Percentiles rank a stretch among this genome's conserved stretches.
Evolutionary conservation across 2,888 invertebrate genomes (phyloP).

Genomic region (Zaprionus obscuricornis): DNA sequence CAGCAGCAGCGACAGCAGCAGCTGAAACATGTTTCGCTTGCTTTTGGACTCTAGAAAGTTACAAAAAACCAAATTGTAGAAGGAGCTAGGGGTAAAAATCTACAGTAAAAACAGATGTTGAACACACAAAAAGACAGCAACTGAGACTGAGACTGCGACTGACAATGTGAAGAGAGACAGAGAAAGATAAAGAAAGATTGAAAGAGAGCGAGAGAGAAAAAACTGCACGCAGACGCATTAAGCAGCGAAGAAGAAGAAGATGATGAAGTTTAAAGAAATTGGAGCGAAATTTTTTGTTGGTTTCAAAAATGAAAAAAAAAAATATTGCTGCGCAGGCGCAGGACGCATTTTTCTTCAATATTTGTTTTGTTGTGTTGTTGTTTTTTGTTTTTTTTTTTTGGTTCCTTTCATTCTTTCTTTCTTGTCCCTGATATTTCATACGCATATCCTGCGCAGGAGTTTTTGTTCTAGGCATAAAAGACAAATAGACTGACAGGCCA

Average conservation of each 20-base stretch:
- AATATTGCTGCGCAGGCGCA: constrained; percentile 61
- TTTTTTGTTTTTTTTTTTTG: background rate
- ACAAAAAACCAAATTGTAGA: constrained; percentile 35
- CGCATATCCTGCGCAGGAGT: constrained; percentile 49
- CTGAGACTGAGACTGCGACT: background rate
- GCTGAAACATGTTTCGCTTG: constrained; percentile 69
- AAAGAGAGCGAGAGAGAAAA: too few relatives aligned
- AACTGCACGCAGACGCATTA: constrained; percentile 37
- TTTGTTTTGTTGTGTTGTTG: background rate
- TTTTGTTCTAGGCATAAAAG: constrained; percentile 44
- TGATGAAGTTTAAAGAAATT: constrained; percentile 60
- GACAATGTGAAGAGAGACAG: constrained; percentile 30
- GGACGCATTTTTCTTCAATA: constrained; percentile 25
- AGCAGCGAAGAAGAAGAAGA: constrained; percentile 1
- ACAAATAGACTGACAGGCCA: constrained; percentile 49
- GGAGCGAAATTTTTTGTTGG: constrained; percentile 63
- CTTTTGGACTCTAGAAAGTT: constrained; percentile 58
- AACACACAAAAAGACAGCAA: constrained; percentile 55
- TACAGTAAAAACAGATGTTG: constrained; percentile 72
- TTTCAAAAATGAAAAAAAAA: too few relatives aligned
- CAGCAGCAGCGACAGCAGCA: constrained; percentile 52
- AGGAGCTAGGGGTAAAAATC: constrained; percentile 47
- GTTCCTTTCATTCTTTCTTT: background rate
- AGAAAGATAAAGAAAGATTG: too few relatives aligned
- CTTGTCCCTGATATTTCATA: constrained; percentile 44